Base-by-base conservation (phyloP, 2,888 invertebrate genomes). In the Trissolcus brochymenae region DNA sequence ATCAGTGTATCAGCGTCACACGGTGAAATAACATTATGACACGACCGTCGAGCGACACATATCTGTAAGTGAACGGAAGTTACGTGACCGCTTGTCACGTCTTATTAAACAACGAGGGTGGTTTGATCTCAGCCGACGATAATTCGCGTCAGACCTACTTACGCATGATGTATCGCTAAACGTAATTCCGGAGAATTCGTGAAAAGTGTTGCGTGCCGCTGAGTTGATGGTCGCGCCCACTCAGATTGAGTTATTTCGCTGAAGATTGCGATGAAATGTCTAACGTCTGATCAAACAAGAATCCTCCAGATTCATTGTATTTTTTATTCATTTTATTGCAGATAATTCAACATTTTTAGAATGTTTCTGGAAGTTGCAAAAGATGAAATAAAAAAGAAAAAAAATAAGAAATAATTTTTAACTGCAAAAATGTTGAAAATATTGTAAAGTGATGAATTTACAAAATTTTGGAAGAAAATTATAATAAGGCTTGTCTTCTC, bases 41-140 rank as follows among this genome's bases (percentile, higher is more conserved):
- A 70, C 43, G 64, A 68, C 54, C 70, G 49, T 74, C 62, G 56
- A 75, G 51, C 67, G 57, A 50, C 61, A 60, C 56, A 59, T 68
- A 59, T 75, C 70, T 65, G 57, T 70, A 67, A 61, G 74, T 74
- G 76, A 59, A 62, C 67, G 70, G 71, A 80, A 80, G 79, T 83
- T 85, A 85, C 87, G 86, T 85, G 84, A 86, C 85, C 83, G 82
- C 86, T 84, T 86, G 85, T 87, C 85, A 86, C 84, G 85, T 86
- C 87, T 87, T 86, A 85, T 86, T 87, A 87, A 86, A 83, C 83
- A 84, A 81, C 84, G 83, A 72, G 77, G 80, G 84, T 79, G 82
- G 80, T 83, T 83, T 83, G 82, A 84, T 84, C 82, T 81, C 79
- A 79, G 64, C 43, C 54, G 75, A 73, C 76, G 84, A 84, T 84